Base-by-base conservation (phyloP, 2,797 vertebrate species). In the Diceros bicornis region DNA sequence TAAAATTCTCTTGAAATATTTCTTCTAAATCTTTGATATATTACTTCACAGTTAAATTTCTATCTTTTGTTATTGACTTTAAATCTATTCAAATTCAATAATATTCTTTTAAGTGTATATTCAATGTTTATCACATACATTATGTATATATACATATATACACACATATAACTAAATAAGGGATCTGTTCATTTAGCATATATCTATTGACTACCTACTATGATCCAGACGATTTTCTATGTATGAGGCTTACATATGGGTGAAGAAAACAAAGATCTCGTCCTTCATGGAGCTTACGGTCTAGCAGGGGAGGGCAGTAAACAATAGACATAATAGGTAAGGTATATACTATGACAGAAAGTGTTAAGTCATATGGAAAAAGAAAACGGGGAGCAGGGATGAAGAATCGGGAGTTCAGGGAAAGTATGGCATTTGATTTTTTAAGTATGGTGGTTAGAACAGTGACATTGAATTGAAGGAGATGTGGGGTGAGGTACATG, bases 1-100 rank as follows among this genome's bases (percentile, higher is more conserved):
- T 72, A 95, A 93, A 61, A 72, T 83, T 90, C 18, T n/a, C 62
- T 74, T 64, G n/a, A 72, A 87, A 34, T 77, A 59, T 29, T 66
- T 78, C 59, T 68, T 79, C 50, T 12, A 86, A 82, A 94, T n/a
- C 6, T 62, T 50, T 25, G 20, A 47, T 50, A 57, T 17, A 68
- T 10, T 27, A 7, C 41, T 74, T 79, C 29, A 47, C 21, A 41
- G 20, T 34, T 89, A 34, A 59, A 47, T 68, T 72, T 32, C 50
- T 55, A 57, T 72, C 74, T 88, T 82, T 66, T 44, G 7, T 94
- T 61, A 74, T 12, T 77, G 50, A 44, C 44, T 91, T 94, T 66
- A 93, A 21, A 61, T 79, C 21, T 72, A 77, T 87, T 88, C 18
- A 64, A 89, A 69, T 59, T 71, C 7, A 64, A 41, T 71, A 69